phyloP scores from a whole-genome alignment of 2,888 invertebrate genomes.

The Sphinx pinastri region DNA sequence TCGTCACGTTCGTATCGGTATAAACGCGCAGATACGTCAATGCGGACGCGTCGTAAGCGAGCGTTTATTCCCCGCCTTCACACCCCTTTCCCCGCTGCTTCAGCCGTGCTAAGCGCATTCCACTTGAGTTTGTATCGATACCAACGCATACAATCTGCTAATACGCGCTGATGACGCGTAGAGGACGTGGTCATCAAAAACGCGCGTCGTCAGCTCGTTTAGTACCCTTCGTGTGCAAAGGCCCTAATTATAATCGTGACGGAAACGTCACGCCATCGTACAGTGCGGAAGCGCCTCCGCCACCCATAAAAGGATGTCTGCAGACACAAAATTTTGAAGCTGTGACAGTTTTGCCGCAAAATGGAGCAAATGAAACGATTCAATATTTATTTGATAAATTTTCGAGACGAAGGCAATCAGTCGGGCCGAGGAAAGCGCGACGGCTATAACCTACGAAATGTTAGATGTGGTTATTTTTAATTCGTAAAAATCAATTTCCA shows the following conservation, averaged over 20 bases:
- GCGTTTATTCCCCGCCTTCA: too few relatives aligned
- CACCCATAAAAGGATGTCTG: constrained; percentile 19
- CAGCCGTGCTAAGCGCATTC: too few relatives aligned
- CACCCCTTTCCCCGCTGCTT: too few relatives aligned
- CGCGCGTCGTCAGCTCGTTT: too few relatives aligned
- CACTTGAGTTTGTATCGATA: too few relatives aligned
- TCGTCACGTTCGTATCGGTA: too few relatives aligned
- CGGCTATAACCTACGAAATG: constrained; percentile 26
- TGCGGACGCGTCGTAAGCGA: too few relatives aligned
- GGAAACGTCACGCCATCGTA: background rate
- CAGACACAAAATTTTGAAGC: constrained; percentile 19
- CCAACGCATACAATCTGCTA: too few relatives aligned
- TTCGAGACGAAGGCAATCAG: constrained; percentile 70
- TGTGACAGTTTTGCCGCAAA: constrained; percentile 37
- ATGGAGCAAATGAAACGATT: constrained; percentile 63
- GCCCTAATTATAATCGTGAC: background rate
- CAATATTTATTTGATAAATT: constrained; percentile 79
- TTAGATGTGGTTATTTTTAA: constrained; percentile 16
- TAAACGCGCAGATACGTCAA: too few relatives aligned
- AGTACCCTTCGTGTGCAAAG: too few relatives aligned
- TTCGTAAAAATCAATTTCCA: background rate
- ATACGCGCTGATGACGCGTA: too few relatives aligned
- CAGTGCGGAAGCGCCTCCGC: background rate
- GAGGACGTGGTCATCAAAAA: too few relatives aligned
- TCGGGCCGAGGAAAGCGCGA: constrained; percentile 36